phyloP scores from a whole-genome alignment of 2,113 vertebrate species.

The Athene cunicularia region DNA sequence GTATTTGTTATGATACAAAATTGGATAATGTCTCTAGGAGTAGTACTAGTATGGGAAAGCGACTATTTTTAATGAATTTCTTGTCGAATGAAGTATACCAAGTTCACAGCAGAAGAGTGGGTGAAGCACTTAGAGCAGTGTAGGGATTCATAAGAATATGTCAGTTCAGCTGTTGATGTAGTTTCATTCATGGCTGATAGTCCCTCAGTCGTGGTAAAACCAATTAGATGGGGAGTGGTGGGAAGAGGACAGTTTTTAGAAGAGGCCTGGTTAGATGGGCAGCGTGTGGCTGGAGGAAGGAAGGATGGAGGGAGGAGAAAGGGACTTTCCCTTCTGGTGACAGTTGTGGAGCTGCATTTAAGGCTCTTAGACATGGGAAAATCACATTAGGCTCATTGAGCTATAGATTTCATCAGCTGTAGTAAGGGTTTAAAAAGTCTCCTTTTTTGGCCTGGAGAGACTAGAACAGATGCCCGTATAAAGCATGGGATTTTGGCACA shows the following conservation, averaged over 20 bases:
- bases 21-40: background rate
- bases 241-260: background rate
- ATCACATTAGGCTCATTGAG: background rate
- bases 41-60: background rate
- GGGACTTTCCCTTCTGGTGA: background rate
- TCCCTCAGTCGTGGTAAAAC: background rate
- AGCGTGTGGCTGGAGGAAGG: background rate
- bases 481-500: slow-evolving; percentile 61
- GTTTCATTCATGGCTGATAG: background rate
- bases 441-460: slow-evolving; percentile 64
- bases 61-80: background rate
- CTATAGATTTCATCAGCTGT: slow-evolving; percentile 2
- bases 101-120: background rate
- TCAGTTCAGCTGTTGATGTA: background rate
- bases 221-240: background rate
- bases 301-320: background rate
- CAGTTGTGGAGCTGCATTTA: background rate
- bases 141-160: background rate
- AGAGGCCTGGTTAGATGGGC: background rate
- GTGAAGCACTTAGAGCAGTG: background rate
- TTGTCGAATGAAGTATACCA: background rate
- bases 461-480: slow-evolving; percentile 50
- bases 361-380: background rate
- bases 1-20: background rate
- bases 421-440: slow-evolving; percentile 44